phyloP scores from a whole-genome alignment of 2,888 invertebrate genomes.

The Hyposoter didymator region DNA sequence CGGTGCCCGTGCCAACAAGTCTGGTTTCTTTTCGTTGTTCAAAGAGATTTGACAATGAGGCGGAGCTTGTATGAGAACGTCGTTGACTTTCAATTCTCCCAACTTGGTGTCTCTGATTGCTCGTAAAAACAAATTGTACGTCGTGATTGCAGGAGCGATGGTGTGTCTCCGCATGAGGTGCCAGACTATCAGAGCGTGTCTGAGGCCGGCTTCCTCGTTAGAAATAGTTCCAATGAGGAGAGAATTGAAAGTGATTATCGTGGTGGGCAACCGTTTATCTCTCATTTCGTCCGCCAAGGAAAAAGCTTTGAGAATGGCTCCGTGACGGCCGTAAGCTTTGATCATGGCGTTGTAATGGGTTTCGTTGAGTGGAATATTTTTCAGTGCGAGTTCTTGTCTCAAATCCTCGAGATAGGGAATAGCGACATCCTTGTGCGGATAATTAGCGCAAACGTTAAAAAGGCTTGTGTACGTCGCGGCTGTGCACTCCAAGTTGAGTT shows the following conservation, averaged over 20 bases:
- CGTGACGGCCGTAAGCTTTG: constrained; percentile 95
- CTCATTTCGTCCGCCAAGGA: constrained; percentile 93
- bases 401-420: constrained; percentile 89
- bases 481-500: constrained; percentile 88
- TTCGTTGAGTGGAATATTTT: constrained; percentile 89
- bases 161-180: constrained; percentile 89
- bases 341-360: constrained; percentile 95
- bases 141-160: constrained; percentile 89
- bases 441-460: constrained; percentile 95
- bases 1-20: constrained; percentile 87
- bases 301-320: constrained; percentile 92
- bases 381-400: constrained; percentile 89
- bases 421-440: constrained; percentile 87
- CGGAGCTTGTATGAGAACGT: constrained; percentile 66
- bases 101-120: constrained; percentile 93
- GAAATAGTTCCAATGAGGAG: constrained; percentile 93
- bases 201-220: constrained; percentile 92
- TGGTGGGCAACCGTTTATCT: constrained; percentile 87
- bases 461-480: constrained; percentile 93
- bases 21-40: constrained; percentile 85
- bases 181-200: constrained; percentile 94
- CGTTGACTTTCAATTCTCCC: constrained; percentile 85
- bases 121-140: constrained; percentile 93
- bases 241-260: constrained; percentile 90
- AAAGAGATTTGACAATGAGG: constrained; percentile 62